phyloP scores from a whole-genome alignment of 2,888 invertebrate species.

The Brachyopa scutellaris region DNA sequence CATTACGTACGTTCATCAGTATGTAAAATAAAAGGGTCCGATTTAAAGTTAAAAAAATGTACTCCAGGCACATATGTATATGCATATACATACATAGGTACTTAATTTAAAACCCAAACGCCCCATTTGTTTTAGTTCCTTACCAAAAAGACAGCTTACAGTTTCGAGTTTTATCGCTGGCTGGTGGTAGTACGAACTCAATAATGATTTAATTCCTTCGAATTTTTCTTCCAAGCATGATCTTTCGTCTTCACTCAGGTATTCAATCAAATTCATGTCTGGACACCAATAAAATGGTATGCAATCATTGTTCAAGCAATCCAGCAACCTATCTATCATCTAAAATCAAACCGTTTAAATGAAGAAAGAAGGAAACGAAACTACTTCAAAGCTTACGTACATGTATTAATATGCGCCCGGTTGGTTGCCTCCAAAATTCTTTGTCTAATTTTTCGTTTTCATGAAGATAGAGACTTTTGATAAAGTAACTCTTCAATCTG shows the following conservation, averaged over 20 bases:
- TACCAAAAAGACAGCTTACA: slow-evolving; percentile 24
- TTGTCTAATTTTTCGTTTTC: slow-evolving; percentile 26
- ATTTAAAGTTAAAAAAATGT: too few relatives aligned
- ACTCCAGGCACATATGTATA: too few relatives aligned
- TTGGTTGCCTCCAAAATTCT: slow-evolving; percentile 66
- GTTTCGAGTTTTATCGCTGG: background rate
- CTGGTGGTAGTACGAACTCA: background rate
- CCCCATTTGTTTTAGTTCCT: background rate
- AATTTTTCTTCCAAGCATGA: background rate
- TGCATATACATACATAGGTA: too few relatives aligned
- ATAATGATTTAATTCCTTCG: background rate
- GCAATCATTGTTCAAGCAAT: slow-evolving; percentile 39
- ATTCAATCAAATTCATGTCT: slow-evolving; percentile 58
- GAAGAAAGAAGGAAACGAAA: background rate
- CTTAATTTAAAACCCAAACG: too few relatives aligned
- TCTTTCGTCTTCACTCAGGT: background rate
- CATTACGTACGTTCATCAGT: too few relatives aligned
- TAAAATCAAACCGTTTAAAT: slow-evolving; percentile 36
- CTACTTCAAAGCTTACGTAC: slow-evolving; percentile 44
- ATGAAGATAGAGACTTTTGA: slow-evolving; percentile 75
- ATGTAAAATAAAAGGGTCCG: too few relatives aligned
- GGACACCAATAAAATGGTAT: slow-evolving; percentile 71
- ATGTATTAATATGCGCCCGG: slow-evolving; percentile 54
- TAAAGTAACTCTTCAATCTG: slow-evolving; percentile 74
- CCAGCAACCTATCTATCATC: slow-evolving; percentile 70